Evolutionary conservation across 2,888 invertebrate species (phyloP).

Genomic region (Rosalia funebris): DNA sequence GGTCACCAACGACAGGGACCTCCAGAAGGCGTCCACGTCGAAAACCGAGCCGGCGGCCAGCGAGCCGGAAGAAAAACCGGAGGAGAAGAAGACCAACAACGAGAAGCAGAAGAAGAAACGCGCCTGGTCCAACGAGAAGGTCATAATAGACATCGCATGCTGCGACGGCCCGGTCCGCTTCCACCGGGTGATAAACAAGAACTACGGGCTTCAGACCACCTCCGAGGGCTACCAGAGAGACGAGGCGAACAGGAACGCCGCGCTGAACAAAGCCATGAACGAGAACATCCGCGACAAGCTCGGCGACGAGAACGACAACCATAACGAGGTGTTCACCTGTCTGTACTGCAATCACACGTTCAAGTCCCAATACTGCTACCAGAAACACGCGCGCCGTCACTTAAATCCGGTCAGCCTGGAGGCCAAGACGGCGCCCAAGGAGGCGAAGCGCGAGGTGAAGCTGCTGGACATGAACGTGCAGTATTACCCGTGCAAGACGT

Average conservation of each 20-base stretch:
- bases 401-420: slow-evolving; percentile 71
- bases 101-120: slow-evolving; percentile 41
- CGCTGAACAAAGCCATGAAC: slow-evolving; percentile 62
- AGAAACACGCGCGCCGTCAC: slow-evolving; percentile 79
- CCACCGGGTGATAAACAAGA: slow-evolving; percentile 84
- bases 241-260: slow-evolving; percentile 54
- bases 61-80: slow-evolving; percentile 24
- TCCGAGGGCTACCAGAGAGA: slow-evolving; percentile 48
- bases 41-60: slow-evolving; percentile 30
- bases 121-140: slow-evolving; percentile 61
- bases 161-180: slow-evolving; percentile 92
- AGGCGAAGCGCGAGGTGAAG: slow-evolving; percentile 69
- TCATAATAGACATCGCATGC: slow-evolving; percentile 87
- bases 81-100: slow-evolving; percentile 41
- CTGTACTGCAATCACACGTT: slow-evolving; percentile 82
- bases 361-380: slow-evolving; percentile 86
- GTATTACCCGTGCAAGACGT: slow-evolving; percentile 93
- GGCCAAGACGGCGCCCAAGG: slow-evolving; percentile 50
- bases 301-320: slow-evolving; percentile 52
- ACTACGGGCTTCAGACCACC: slow-evolving; percentile 69
- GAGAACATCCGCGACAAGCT: slow-evolving; percentile 60
- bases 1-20: slow-evolving; percentile 33
- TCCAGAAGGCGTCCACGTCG: slow-evolving; percentile 48
- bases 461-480: slow-evolving; percentile 82
- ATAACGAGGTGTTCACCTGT: slow-evolving; percentile 71